Evolutionary conservation across 1,140 invertebrate genomes (phyloP), one percentile per base, ranked within the genome.

Genomic region (Pogonomyrmex californicus): DNA sequence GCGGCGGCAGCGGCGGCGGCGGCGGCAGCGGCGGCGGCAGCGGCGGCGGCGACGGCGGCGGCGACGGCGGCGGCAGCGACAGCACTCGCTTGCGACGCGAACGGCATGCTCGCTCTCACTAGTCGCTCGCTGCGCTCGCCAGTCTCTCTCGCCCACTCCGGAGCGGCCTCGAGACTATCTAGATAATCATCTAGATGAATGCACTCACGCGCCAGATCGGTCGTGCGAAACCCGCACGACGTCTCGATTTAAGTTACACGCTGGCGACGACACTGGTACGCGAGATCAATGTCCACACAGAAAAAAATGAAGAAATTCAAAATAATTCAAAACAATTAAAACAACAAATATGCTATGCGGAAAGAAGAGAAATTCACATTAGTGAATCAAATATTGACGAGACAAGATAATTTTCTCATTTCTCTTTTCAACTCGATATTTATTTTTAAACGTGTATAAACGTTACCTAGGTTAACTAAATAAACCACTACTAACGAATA

Each of bases 61-160:
- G 41, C 68, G 49, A 44, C 58, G 47, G 51, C 63, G 44, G 47
- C 63, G 17, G 4, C 63, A n/a, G 58, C 73, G 54, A 70, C 62
- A 49, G 60, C 41, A 44, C 33, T 81, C 17, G n/a, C 89, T 82
- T 86, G 78, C 83, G 87, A 86, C 91, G 85, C 70, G 91, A 93
- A 94, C 93, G 92, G 90, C 93, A 94, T 92, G 92, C 91, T 91
- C 91, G 91, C 91, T 91, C 91, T 92, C 86, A 92, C 93, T 92
- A 88, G 77, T 82, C 70, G 71, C 36, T 78, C 89, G 86, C 77
- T 68, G 56, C 60, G 51, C 60, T 77, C 87, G 38, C 51, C 87
- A 38, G 12, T 54, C 70, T 51, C 66, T 87, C 77, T 73, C 65
- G 38, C 68, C 79, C 56, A 23, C 54, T 38, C 54, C 33, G 62